These are phyloP conservation scores for Tuberolachnus salignus DNA, from an alignment of 2,888 invertebrate genomes.

Conservation along the genomic window DNA sequence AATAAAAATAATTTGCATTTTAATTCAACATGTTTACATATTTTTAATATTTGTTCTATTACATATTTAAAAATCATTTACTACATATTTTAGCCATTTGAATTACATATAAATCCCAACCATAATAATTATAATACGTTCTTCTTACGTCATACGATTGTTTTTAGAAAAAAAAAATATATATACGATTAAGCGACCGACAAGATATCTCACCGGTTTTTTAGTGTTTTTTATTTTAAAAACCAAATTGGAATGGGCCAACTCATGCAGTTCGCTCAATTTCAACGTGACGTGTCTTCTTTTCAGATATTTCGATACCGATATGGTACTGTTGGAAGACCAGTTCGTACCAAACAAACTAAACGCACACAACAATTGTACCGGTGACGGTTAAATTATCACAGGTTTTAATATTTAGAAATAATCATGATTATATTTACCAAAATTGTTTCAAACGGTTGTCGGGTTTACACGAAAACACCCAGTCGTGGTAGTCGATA, in stretches of 20 bases:
- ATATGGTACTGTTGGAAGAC: slow-evolving; percentile 54
- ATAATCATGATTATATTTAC: no score
- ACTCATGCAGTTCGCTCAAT: slow-evolving; percentile 68
- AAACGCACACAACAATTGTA: background rate
- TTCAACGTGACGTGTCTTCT: slow-evolving; percentile 67
- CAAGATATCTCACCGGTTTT: slow-evolving; percentile 66
- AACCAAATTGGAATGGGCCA: slow-evolving; percentile 73
- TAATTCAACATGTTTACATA: no score
- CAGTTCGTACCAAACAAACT: slow-evolving; percentile 39
- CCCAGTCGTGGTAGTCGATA: slow-evolving; percentile 75
- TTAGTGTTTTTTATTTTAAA: slow-evolving; percentile 71
- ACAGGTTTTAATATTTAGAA: background rate
- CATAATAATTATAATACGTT: no score
- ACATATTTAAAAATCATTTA: no score
- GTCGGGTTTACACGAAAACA: slow-evolving; percentile 66
- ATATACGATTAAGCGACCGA: no score
- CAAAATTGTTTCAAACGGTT: slow-evolving; percentile 26
- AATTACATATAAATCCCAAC: no score
- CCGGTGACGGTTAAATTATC: no score
- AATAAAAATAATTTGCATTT: no score
- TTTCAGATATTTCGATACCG: slow-evolving; percentile 62
- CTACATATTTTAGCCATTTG: no score
- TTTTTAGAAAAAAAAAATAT: no score
- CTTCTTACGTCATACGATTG: no score
- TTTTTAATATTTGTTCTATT: no score